Conservation (phyloP, 1,140 invertebrate genomes). For the Cylas formicarius region DNA sequence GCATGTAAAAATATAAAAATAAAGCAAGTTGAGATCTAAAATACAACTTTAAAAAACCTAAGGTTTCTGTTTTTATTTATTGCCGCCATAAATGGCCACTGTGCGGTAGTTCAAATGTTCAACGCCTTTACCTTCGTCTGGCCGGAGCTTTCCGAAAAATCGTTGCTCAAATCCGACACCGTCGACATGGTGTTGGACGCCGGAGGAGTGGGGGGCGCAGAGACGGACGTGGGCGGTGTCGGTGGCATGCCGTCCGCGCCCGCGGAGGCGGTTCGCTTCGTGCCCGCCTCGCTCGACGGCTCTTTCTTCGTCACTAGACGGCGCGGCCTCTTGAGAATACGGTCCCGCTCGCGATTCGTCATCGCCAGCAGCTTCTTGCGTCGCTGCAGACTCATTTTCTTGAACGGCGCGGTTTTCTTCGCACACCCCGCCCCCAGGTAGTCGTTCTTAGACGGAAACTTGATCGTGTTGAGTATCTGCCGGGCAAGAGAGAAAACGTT, state of each 20-base stretch:
- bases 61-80: too few relatives aligned
- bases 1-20: too few relatives aligned
- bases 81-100: too few relatives aligned
- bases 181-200: conserved; percentile 42
- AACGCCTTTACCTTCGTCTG: conserved; percentile 18
- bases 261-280: conserved; percentile 15
- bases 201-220: conserved; percentile 51
- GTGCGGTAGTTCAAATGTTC: too few relatives aligned
- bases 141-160: conserved; percentile 30
- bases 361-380: conserved; percentile 46
- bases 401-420: conserved; percentile 54
- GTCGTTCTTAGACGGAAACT: conserved; percentile 22
- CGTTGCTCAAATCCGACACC: conserved; percentile 29
- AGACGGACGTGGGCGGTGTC: conserved; percentile 55
- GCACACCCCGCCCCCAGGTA: conserved; percentile 52
- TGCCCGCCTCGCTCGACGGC: conserved; percentile 30
- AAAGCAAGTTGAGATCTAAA: too few relatives aligned
- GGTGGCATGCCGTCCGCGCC: conserved; percentile 41
- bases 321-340: conserved; percentile 29
- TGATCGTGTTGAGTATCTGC: too few relatives aligned
- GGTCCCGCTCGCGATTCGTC: conserved; percentile 31
- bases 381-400: conserved; percentile 48
- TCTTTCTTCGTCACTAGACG: conserved; percentile 16
- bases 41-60: too few relatives aligned
- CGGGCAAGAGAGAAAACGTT: too few relatives aligned